Percentiles rank a stretch among this genome's conserved stretches.
Evolutionary conservation across 1,140 invertebrate genomes (phyloP).

Genomic region (Caenorhabditis remanei): DNA sequence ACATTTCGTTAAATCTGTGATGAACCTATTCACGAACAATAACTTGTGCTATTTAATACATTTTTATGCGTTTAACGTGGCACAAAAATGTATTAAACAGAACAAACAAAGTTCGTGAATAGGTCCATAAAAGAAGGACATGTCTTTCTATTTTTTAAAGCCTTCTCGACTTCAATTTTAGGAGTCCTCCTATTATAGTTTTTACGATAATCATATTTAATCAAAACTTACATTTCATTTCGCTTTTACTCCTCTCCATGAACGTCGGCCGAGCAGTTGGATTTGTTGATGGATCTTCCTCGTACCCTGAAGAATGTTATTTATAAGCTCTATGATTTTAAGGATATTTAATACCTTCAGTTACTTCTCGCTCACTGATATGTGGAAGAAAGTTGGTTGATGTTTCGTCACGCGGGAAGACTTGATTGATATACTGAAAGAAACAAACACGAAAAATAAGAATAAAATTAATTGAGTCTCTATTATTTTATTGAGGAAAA

Average conservation of each 20-base stretch:
- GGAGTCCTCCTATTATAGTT: neutral
- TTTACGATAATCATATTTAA: neutral
- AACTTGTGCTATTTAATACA: too few relatives aligned
- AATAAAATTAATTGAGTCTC: too few relatives aligned
- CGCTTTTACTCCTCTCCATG: slow-evolving; percentile 91
- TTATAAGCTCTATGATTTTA: slow-evolving; percentile 53
- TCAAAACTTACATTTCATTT: slow-evolving; percentile 80
- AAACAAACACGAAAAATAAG: too few relatives aligned
- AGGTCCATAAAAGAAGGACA: too few relatives aligned
- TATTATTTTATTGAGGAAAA: neutral
- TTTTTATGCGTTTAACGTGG: too few relatives aligned
- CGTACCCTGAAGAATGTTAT: slow-evolving; percentile 83
- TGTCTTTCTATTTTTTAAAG: too few relatives aligned
- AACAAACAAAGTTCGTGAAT: too few relatives aligned
- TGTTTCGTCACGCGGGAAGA: slow-evolving; percentile 69
- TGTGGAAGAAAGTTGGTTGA: slow-evolving; percentile 85
- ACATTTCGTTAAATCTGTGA: too few relatives aligned
- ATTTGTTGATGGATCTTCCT: slow-evolving; percentile 94
- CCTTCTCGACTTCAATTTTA: too few relatives aligned
- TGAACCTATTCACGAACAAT: too few relatives aligned
- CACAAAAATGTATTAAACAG: too few relatives aligned
- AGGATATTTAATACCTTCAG: slow-evolving; percentile 81
- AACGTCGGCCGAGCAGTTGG: slow-evolving; percentile 94
- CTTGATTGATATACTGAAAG: slow-evolving; percentile 66
- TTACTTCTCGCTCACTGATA: slow-evolving; percentile 92